Conservation (phyloP, 2,888 invertebrate genomes). For the Synanthedon formicaeformis region DNA sequence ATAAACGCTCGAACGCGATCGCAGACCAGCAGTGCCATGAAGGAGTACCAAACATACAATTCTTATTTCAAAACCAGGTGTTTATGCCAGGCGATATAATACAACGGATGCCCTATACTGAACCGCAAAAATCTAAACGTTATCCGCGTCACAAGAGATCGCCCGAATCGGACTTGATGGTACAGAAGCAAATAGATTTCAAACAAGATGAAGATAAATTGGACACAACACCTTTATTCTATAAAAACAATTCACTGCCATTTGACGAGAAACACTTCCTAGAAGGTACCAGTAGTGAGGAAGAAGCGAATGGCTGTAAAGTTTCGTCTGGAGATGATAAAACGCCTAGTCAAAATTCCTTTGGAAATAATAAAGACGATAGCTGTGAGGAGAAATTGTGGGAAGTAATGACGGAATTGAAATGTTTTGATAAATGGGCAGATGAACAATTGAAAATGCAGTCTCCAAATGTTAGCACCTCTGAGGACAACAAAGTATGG, state of each 20-base stretch:
- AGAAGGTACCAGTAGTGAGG: conserved; percentile 22
- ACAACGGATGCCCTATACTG: conserved; percentile 32
- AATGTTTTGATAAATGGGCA: conserved; percentile 54
- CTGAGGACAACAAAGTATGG: conserved; percentile 53
- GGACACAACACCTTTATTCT: conserved; percentile 40
- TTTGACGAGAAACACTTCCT: conserved; percentile 38
- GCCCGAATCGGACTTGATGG: conserved; percentile 30
- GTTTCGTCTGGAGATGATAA: conserved; percentile 23
- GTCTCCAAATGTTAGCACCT: conserved; percentile 34
- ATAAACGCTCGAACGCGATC: conserved; percentile 37
- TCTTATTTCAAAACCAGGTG: conserved; percentile 63
- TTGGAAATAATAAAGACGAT: conserved; percentile 21
- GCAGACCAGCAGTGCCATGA: conserved; percentile 31
- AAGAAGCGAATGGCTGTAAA: conserved; percentile 37
- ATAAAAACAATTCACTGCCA: conserved; percentile 46
- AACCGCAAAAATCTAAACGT: conserved; percentile 29
- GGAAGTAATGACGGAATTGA: conserved; percentile 58
- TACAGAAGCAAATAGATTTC: conserved; percentile 50
- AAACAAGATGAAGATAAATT: conserved; percentile 31
- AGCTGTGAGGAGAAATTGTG: conserved; percentile 42
- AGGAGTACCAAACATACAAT: conserved; percentile 54
- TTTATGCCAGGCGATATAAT: conserved; percentile 57
- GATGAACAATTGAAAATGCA: conserved; percentile 46
- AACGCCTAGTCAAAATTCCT: conserved; percentile 31
- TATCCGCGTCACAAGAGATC: conserved; percentile 20